Base-by-base conservation (phyloP, 1,140 invertebrate species). In the Maniola jurtina region DNA sequence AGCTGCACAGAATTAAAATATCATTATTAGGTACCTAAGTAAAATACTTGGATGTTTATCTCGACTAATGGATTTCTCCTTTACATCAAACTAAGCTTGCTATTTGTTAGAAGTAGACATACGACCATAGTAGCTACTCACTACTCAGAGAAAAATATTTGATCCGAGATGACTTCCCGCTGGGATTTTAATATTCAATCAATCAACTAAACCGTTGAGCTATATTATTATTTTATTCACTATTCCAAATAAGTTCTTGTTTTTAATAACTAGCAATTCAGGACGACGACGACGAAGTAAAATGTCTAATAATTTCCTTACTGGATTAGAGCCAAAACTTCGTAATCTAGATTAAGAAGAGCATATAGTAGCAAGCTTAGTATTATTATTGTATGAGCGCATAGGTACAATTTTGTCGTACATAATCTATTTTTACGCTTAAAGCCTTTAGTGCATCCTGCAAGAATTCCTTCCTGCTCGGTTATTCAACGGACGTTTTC, bases 251-350 rank as follows among this genome's bases (percentile, higher is more conserved):
- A 45, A 45, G 5, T 45, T 11, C 5, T 45, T 38, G 10, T 38
- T 11, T 38, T 38, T 38, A 38, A 9, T 38, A 13, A n/a, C 42
- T 25, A 25, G 25, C 25, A 14, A 14, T 14, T 11, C 48, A 16
- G 14, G 7, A 25, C 14, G 48, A 9, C 48, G 15, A 25, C 48
- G 15, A 25, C n/a, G n/a, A 52, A 0, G 25, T 15, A 25, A 52
- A 52, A 6, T 52, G 25, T 25, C 5, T 52, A 6, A 25, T 52
- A 16, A 15, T 52, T 52, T 52, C 48, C 16, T 52, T 52, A 10
- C 48, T 52, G 48, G 48, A 52, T 16, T 52, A 6, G 14, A 16
- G 48, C 48, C 48, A 52, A 52, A 52, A 52, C 14, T 10, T 4
- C 9, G 47, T 6, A 50, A 25, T 50, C 47, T 11, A 15, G 48